phyloP scores from a whole-genome alignment of 2,888 invertebrate genomes.

The Myopa tessellatipennis region DNA sequence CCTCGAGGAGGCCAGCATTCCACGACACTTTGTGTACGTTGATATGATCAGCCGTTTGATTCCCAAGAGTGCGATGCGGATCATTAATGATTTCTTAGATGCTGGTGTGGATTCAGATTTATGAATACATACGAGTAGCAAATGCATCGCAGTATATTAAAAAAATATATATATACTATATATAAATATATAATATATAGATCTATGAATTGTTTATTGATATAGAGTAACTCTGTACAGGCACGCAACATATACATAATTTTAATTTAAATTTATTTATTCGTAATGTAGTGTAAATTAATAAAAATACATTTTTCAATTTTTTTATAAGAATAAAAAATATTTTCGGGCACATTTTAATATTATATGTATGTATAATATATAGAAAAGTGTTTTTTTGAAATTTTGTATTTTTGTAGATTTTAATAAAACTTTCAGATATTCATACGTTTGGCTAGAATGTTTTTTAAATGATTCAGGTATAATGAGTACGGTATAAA shows the following conservation, averaged over 20 bases:
- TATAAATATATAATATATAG: neutral
- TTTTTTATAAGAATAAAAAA: neutral
- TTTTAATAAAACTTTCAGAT: too few relatives aligned
- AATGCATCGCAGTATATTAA: neutral
- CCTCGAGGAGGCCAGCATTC: constrained; percentile 74
- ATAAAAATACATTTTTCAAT: neutral
- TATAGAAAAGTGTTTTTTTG: too few relatives aligned
- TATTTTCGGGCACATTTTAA: neutral
- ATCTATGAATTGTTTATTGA: neutral
- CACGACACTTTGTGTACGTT: constrained; percentile 70
- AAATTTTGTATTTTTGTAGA: too few relatives aligned
- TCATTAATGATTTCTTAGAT: constrained; percentile 75
- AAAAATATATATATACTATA: neutral
- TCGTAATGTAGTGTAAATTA: neutral
- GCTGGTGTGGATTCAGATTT: constrained; percentile 73
- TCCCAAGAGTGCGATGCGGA: constrained; percentile 70
- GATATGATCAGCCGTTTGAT: constrained; percentile 68
- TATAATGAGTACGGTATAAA: too few relatives aligned
- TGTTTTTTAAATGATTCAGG: neutral
- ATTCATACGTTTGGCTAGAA: neutral
- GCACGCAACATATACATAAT: too few relatives aligned
- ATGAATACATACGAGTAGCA: neutral
- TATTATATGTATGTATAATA: too few relatives aligned
- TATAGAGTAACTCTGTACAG: too few relatives aligned
- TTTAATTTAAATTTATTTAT: too few relatives aligned